phyloP scores from a whole-genome alignment of 2,113 vertebrate genomes.

The Forbesichthys papilliferus region DNA sequence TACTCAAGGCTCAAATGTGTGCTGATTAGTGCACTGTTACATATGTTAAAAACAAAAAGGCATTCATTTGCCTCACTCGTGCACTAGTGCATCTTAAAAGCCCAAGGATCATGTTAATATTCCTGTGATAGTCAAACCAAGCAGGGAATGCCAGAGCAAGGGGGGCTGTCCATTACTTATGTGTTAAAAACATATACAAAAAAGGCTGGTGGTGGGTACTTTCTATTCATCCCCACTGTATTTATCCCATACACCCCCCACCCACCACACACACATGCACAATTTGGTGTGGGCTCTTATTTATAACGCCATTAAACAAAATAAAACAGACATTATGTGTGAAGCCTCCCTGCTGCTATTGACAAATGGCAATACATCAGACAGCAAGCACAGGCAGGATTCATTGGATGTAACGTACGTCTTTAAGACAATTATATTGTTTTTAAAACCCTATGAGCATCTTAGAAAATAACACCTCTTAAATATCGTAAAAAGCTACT shows the following conservation, averaged over 20 bases:
- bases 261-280: background rate
- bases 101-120: conserved; percentile 42
- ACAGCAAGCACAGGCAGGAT: conserved; percentile 8
- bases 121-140: conserved; percentile 43
- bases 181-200: conserved; percentile 30
- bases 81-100: conserved; percentile 38
- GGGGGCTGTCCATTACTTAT: conserved; percentile 17
- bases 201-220: background rate
- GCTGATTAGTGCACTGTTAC: conserved; percentile 69
- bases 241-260: no score
- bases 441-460: no score
- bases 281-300: conserved; percentile 7
- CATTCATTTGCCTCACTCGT: conserved; percentile 51
- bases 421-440: conserved; percentile 4
- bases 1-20: conserved; percentile 47
- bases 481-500: conserved; percentile 19
- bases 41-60: conserved; percentile 71
- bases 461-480: no score
- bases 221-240: no score
- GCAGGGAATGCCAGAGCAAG: conserved; percentile 23
- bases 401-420: conserved; percentile 16
- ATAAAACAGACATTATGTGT: conserved; percentile 12
- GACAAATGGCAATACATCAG: conserved; percentile 48
- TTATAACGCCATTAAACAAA: background rate
- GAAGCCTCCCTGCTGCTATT: conserved; percentile 16